phyloP scores from a whole-genome alignment of 2,797 vertebrate genomes.

The Lepilemur septentrionalis region DNA sequence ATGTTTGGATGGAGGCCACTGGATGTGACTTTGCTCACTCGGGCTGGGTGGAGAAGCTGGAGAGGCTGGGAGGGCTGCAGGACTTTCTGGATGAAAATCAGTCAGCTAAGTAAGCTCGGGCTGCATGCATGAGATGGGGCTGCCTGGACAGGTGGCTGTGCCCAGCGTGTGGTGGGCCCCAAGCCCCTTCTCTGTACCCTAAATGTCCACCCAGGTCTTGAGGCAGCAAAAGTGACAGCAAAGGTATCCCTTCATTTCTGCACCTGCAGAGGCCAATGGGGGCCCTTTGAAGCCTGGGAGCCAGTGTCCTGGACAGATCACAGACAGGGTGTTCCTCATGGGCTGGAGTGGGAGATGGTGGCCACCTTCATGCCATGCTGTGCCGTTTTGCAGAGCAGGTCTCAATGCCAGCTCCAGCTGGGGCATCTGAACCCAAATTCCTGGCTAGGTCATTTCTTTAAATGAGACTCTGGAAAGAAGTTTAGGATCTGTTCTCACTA shows the following conservation, averaged over 20 bases:
- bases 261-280: not conserved
- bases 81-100: not conserved
- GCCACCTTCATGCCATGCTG: not conserved
- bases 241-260: not conserved
- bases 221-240: not conserved
- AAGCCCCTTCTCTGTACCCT: not conserved
- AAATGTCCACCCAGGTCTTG: not conserved
- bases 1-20: fast-evolving
- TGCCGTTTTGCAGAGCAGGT: not conserved
- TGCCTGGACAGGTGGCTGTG: not conserved
- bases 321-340: not conserved
- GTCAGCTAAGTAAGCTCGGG: not conserved
- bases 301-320: not conserved
- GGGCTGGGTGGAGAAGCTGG: no score
- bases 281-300: not conserved
- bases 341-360: not conserved
- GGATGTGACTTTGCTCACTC: not conserved
- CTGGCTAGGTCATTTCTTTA: not conserved
- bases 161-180: not conserved
- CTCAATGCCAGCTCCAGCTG: not conserved
- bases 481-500: not conserved
- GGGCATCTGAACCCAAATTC: not conserved
- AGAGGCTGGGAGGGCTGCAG: no score
- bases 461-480: not conserved
- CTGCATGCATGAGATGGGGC: not conserved